Evolutionary conservation across 2,888 invertebrate species (phyloP).

Genomic region (Ophioninae sp.): DNA sequence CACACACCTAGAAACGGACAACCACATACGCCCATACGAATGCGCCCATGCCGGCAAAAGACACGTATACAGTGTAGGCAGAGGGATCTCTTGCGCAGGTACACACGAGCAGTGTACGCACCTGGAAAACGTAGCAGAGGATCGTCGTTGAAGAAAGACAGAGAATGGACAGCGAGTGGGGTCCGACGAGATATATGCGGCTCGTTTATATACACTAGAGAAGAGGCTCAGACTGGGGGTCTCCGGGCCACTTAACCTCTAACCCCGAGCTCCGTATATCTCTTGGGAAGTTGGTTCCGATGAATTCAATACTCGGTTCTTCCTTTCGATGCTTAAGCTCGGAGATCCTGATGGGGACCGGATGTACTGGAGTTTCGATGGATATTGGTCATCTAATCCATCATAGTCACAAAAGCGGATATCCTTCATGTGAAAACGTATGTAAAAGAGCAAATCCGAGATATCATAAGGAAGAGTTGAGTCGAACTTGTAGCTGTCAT

Average conservation of each 20-base stretch:
- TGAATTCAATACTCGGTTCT: constrained; percentile 72
- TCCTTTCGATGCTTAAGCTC: constrained; percentile 31
- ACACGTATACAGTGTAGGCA: constrained; percentile 46
- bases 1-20: background rate
- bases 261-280: constrained; percentile 78
- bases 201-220: constrained; percentile 62
- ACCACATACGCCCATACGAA: background rate
- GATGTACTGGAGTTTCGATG: background rate
- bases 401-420: background rate
- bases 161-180: constrained; percentile 40
- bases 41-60: constrained; percentile 14
- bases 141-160: constrained; percentile 37
- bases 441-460: background rate
- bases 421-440: too few species aligned
- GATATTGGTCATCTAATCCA: background rate
- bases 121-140: constrained; percentile 66
- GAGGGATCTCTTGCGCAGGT: constrained; percentile 54
- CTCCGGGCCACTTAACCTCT: constrained; percentile 78
- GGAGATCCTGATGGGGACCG: constrained; percentile 27
- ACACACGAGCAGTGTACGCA: constrained; percentile 58
- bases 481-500: constrained; percentile 5
- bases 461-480: background rate
- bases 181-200: constrained; percentile 53
- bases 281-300: constrained; percentile 73
- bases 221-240: constrained; percentile 61